Evolutionary conservation across 2,113 vertebrate genomes (phyloP), one percentile per base, ranked within the genome.

Genomic region (Callipepla squamata): DNA sequence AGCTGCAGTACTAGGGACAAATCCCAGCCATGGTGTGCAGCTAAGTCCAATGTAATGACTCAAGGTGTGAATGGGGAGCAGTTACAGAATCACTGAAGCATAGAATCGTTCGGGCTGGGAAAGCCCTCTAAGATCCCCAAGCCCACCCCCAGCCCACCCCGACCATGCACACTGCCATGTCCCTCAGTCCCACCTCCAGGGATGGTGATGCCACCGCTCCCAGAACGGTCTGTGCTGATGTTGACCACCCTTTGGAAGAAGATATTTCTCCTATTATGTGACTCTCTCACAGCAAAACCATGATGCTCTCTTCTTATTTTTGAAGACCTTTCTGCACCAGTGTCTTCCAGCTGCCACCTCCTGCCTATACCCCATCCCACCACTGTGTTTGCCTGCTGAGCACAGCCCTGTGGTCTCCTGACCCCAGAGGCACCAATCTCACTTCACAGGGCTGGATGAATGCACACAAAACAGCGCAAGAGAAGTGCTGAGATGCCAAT

Each of bases 401-500:
- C 1, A 0, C 66, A 45, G 45, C 2, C 23, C 13, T 0, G 0
- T 19, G 32, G 10, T 50, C 47, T 58, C 62, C 68, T 42, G 66
- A 78, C 77, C 57, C 66, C 1, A 2, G 30, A 23, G 51, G 44
- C 30, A 17, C 55, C 34, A 61, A 84, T n/a, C 53, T 80, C 0
- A 0, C 79, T 88, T 51, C 62, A n/a, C 34, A 82, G 36, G 20
- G 26, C 21, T 62, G 85, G 63, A 94, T 62, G 73, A 84, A 92
- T 86, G 90, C 62, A 61, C 73, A 40, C 83, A 80, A 88, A 90
- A 94, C 75, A 36, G 80, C 84, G 72, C 32, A 61, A 48, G 62
- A 38, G 48, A 67, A 89, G 70, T 36, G 69, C 44, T 59, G 68
- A 75, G 34, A 62, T 66, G 68, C 28, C 89, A 93, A 75, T 83